Percentiles rank a stretch among this genome's conserved stretches.
These are phyloP conservation scores for Platichthys stellatus DNA, from an alignment of 2,113 vertebrate species.

Conservation along the genomic window DNA sequence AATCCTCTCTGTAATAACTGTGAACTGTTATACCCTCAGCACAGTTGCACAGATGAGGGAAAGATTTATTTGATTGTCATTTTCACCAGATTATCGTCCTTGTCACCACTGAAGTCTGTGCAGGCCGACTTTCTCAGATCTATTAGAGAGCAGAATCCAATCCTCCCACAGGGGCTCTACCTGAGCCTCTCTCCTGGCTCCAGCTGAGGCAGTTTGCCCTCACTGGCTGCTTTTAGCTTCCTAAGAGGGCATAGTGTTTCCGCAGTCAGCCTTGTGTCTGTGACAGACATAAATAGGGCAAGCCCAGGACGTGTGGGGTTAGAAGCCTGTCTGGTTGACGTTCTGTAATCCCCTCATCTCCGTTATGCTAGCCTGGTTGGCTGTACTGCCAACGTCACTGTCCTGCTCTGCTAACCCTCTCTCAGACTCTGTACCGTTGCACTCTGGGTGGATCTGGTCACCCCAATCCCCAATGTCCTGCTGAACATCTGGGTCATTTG, in stretches of 20 bases:
- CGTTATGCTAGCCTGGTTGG: conserved; percentile 16
- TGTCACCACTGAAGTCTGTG: neutral
- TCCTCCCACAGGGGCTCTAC: conserved; percentile 50
- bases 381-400: conserved; percentile 34
- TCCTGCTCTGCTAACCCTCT: conserved; percentile 21
- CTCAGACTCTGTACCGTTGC: neutral
- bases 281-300: conserved; percentile 57
- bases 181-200: conserved; percentile 60
- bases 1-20: neutral
- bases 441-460: conserved; percentile 10
- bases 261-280: conserved; percentile 58
- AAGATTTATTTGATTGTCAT: neutral
- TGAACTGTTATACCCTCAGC: neutral
- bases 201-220: conserved; percentile 45
- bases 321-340: conserved; percentile 42
- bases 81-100: neutral
- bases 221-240: conserved; percentile 59
- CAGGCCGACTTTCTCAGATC: conserved; percentile 11
- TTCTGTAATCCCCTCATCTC: conserved; percentile 55
- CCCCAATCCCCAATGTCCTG: conserved; percentile 22
- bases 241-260: conserved; percentile 55
- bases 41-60: neutral
- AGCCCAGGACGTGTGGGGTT: conserved; percentile 30
- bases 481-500: conserved; percentile 52
- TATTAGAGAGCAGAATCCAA: conserved; percentile 23